Base-by-base conservation (phyloP, 2,888 invertebrate genomes). In the Nomada hirtipes region DNA sequence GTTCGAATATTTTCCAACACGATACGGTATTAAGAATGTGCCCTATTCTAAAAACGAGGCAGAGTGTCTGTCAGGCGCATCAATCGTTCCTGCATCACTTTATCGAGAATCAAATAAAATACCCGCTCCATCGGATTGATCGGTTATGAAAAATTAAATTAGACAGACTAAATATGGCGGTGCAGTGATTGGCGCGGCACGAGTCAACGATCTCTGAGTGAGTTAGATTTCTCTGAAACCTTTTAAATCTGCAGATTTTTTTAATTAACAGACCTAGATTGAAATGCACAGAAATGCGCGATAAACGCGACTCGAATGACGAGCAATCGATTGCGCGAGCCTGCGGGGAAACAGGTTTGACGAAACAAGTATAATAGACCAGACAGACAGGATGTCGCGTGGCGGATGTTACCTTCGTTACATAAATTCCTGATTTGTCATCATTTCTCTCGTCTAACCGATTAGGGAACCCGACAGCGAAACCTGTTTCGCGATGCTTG, bases 401-500 rank as follows among this genome's bases (percentile, higher is more conserved):
- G 74, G 59, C 79, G 81, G 81, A 82, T 82, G 74, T 79, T 74
- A 55, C 70, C 52, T 65, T 69, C 52, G 55, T 81, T 82, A 79
- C 74, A 73, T 81, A 78, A 81, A 78, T 71, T 68, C n/a, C 57
- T 61, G 78, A 78, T 78, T 80, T 59, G 78, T 80, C 78, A 53
- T 72, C 78, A 78, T 74, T 65, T 18, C 50, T 52, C 61, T 20
- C 13, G 63, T 15, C 36, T 36, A 11, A 18, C 47, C 20, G 52
- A 13, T n/a, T 29, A 44, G 10, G 36, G 61, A 76, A 53, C 23
- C 13, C 29, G 29, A 65, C 29, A 44, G 50, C 13, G 53, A 11
- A 76, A 79, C 79, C 71, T 20, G 77, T 63, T 68, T n/a, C 15
- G 2, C 4, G 20, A 20, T 42, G 23, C 20, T n/a, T 55, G 26